Evolutionary conservation across 2,113 vertebrate genomes (phyloP).

Genomic region (Aptenodytes patagonicus): DNA sequence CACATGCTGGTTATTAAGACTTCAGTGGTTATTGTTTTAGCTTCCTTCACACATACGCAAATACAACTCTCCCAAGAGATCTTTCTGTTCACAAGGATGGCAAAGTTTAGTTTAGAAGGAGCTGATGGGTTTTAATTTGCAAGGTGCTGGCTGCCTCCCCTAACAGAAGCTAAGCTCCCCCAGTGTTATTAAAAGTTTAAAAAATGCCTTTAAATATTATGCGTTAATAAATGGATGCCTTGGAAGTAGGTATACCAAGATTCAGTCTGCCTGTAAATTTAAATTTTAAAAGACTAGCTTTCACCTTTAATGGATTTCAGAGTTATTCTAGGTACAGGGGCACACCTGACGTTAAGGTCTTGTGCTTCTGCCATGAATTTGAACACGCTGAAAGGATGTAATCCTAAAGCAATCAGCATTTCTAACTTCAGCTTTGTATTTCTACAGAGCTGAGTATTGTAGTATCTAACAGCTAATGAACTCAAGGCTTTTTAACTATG

Average conservation of each 20-base stretch:
- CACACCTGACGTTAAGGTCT: not conserved
- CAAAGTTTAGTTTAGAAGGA: not conserved
- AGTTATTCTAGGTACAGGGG: not conserved
- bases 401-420: not conserved
- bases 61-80: not conserved
- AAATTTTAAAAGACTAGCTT: not conserved
- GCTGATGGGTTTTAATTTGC: not conserved
- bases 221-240: not conserved
- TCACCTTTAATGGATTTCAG: not conserved
- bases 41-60: not conserved
- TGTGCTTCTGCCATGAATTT: not conserved
- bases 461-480: not conserved
- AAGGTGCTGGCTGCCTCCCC: not conserved
- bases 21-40: not conserved
- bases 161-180: not conserved
- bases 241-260: not conserved
- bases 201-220: not conserved
- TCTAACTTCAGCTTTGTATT: not conserved
- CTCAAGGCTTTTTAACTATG: not conserved
- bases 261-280: not conserved
- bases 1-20: not conserved
- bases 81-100: not conserved
- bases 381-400: not conserved
- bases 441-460: not conserved
- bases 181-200: not conserved